Evolutionary conservation across 2,888 invertebrate genomes (phyloP), one percentile per base, ranked within the genome.

Genomic region (Drosophila quinaria): DNA sequence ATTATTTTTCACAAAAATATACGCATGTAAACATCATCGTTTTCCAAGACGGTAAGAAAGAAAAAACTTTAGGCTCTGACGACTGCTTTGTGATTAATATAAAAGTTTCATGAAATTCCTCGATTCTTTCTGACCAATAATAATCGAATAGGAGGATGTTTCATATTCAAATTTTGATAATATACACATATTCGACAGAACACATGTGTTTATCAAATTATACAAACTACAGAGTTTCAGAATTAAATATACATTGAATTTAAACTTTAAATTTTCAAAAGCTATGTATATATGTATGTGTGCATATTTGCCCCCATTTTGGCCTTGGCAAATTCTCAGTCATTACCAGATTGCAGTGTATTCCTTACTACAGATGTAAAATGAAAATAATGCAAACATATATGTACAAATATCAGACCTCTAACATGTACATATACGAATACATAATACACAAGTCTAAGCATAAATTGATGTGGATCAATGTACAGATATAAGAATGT

Each of bases 241-340:
- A 33, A 33, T 11, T 33, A 33, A 10, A 37, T 11, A 35, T 35
- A 35, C 35, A 35, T 13, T 13, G 3, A 35, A 13, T 13, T 35
- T 13, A 1, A 13, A 35, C 13, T 35, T 13, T 35, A 13, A 13
- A 9, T 31, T 31, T 33, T 2, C 11, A 33, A 33, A 33, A 33
- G 11, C 11, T 11, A 33, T 25, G 25, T 33, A 33, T 11, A 33
- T n/a, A n/a, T n/a, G n/a, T n/a, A n/a, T n/a, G n/a, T n/a, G n/a
- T 33, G 31, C 11, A 4, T 35, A 35, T 35, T 11, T 11, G 11
- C 25, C 25, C 25, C 25, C 6, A 25, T 25, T 25, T 35, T n/a
- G 35, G 29, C 47, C 47, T 49, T 49, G 17, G 15, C 31, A 31
- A 31, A 31, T 49, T 33, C 49, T 49, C 49, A 49, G 49, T 33